Percentiles rank a stretch among this genome's conserved stretches.
Conservation (phyloP, 2,888 invertebrate species). For the Drosophila putrida region DNA sequence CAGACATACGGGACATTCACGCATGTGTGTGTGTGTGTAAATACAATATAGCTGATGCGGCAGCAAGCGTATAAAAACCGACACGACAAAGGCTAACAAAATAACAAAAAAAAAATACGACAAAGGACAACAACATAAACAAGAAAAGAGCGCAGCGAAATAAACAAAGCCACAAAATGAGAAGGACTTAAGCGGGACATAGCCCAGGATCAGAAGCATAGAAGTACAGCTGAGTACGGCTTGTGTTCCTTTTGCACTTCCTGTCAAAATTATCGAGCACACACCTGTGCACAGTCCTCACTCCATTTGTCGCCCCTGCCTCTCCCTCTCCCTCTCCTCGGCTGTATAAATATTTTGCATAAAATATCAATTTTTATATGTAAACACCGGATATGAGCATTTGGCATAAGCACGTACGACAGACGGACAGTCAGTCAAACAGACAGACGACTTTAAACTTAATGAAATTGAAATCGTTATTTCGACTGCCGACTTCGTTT, state of each 20-base stretch:
- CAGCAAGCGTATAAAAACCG: conserved; percentile 57
- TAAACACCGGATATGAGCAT: conserved; percentile 63
- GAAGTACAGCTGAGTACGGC: conserved; percentile 15
- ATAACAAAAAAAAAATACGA: conserved; percentile 33
- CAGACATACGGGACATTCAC: conserved; percentile 1
- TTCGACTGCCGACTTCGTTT: conserved; percentile 8
- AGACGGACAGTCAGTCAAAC: conserved; percentile 7
- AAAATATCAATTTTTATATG: conserved; percentile 77
- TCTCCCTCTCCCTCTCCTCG: not conserved
- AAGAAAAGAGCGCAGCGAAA: conserved; percentile 45
- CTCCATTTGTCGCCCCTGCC: not conserved
- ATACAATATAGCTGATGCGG: conserved; percentile 49
- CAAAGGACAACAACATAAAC: conserved; percentile 30
- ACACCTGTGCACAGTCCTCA: conserved; percentile 37
- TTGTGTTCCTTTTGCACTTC: conserved; percentile 11
- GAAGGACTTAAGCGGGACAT: conserved; percentile 38
- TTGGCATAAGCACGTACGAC: conserved; percentile 41
- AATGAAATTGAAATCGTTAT: conserved; percentile 70
- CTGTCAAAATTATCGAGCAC: conserved; percentile 65
- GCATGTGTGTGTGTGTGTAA: conserved; percentile 17
- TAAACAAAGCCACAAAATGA: conserved; percentile 78
- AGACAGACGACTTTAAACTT: conserved; percentile 42
- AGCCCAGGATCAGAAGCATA: conserved; percentile 15
- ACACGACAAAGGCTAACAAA: conserved; percentile 48
- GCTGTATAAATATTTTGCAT: conserved; percentile 74